phyloP scores from a whole-genome alignment of 2,888 invertebrate species.

The Epinotia demarniana region DNA sequence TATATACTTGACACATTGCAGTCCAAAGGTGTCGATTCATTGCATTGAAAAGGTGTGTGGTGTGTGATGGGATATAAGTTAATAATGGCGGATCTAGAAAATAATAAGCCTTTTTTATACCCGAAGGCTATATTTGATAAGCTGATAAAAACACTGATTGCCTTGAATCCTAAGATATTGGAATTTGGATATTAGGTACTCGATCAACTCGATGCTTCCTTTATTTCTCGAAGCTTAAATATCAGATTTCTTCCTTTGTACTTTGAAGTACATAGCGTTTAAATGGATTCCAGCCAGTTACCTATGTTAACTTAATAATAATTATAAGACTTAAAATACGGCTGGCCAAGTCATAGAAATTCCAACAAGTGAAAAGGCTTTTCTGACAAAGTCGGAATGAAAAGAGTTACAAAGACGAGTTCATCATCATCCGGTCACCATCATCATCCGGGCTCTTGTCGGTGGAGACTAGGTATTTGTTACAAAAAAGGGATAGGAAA shows the following conservation, averaged over 20 bases:
- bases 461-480: neutral
- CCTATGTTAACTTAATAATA: neutral
- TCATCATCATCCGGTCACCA: too few species aligned
- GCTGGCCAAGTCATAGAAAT: neutral
- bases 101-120: too few species aligned
- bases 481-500: neutral
- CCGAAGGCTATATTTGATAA: neutral
- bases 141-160: neutral
- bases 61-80: too few species aligned
- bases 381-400: neutral
- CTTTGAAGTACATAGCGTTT: neutral
- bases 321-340: neutral
- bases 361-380: neutral
- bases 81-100: too few species aligned
- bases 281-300: conserved; percentile 7
- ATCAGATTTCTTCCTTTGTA: neutral
- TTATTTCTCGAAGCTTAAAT: neutral
- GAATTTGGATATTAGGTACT: too few species aligned
- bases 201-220: neutral
- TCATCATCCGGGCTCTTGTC: too few species aligned
- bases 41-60: too few species aligned
- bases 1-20: too few species aligned
- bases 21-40: too few species aligned
- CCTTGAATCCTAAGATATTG: neutral
- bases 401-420: neutral